These are phyloP conservation scores for Hirundichthys speculiger DNA, from an alignment of 2,113 vertebrate genomes.

Conservation along the genomic window DNA sequence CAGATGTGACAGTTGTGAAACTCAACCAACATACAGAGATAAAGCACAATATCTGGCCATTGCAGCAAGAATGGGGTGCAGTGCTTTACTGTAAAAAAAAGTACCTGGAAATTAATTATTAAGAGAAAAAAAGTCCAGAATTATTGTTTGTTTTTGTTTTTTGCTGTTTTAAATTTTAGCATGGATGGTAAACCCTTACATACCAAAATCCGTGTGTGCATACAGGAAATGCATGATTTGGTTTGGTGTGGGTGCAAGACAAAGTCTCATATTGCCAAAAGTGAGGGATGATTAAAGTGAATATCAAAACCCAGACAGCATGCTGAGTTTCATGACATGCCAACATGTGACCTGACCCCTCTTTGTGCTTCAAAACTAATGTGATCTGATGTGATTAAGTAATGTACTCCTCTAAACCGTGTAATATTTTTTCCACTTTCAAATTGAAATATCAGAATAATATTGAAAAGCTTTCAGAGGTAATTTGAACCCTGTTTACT, in stretches of 20 bases:
- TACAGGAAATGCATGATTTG: too few relatives aligned
- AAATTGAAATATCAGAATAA: constrained; percentile 48
- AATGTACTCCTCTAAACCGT: constrained; percentile 24
- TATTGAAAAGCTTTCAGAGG: constrained; percentile 50
- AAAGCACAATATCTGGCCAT: too few relatives aligned
- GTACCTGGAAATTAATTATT: too few relatives aligned
- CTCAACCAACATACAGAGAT: too few relatives aligned
- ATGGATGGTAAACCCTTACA: too few relatives aligned
- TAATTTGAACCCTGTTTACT: constrained; percentile 68
- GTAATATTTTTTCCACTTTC: constrained; percentile 62
- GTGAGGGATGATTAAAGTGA: constrained; percentile 19
- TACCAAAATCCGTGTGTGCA: too few relatives aligned
- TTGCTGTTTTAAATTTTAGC: too few relatives aligned
- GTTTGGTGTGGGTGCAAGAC: background rate
- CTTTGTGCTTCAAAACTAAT: constrained; percentile 26
- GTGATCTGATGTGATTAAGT: constrained; percentile 47
- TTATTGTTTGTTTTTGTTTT: too few relatives aligned
- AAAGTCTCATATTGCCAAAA: constrained; percentile 21
- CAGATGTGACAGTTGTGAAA: too few relatives aligned
- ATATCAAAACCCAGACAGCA: constrained; percentile 20
- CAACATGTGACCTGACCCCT: constrained; percentile 25
- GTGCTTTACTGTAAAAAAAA: too few relatives aligned
- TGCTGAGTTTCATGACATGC: constrained; percentile 23
- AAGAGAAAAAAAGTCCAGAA: too few relatives aligned
- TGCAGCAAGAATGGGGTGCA: too few relatives aligned